phyloP scores from a whole-genome alignment of 2,113 vertebrate genomes.

The Tachycineta bicolor region DNA sequence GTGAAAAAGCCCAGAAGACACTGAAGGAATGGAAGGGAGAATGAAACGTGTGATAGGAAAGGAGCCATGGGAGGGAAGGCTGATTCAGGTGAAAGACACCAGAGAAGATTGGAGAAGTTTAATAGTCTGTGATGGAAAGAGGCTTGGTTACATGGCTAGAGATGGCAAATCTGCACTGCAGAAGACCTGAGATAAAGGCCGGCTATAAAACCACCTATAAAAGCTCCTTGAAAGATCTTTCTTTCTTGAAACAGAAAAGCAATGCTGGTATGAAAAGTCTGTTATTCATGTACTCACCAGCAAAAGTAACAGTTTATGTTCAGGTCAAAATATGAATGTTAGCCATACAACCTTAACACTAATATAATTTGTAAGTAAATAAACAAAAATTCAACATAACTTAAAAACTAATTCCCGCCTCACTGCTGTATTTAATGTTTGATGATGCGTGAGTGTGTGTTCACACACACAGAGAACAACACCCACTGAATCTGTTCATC shows the following conservation, averaged over 20 bases:
- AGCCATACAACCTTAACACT: not conserved
- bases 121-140: not conserved
- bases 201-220: not conserved
- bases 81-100: not conserved
- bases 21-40: not conserved
- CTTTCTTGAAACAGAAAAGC: not conserved
- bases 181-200: not conserved
- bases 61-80: not conserved
- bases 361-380: conserved; percentile 13
- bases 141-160: not conserved
- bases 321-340: not conserved
- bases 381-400: not conserved
- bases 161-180: not conserved
- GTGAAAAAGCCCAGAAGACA: not conserved
- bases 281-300: not conserved
- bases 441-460: accelerated
- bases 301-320: not conserved
- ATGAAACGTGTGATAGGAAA: not conserved
- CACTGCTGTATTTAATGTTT: not conserved
- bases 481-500: not conserved
- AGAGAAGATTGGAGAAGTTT: not conserved
- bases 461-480: not conserved
- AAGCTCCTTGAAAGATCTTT: not conserved
- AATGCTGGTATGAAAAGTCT: not conserved
- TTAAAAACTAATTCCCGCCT: not conserved